Evolutionary conservation across 2,797 vertebrate genomes (phyloP).

Genomic region (Typhlichthys eigenmanni): DNA sequence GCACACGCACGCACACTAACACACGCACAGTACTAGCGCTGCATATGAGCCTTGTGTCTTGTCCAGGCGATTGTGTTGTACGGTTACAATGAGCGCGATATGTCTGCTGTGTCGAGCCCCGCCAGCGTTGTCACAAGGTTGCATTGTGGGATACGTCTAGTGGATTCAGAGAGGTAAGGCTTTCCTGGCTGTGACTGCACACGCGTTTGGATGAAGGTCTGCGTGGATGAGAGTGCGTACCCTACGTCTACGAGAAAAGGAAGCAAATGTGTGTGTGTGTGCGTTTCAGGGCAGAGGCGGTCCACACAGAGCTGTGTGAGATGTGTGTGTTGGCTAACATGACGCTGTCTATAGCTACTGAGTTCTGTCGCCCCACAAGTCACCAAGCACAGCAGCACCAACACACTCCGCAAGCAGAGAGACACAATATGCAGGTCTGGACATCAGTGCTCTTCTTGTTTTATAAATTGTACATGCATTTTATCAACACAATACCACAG

Average conservation of each 20-base stretch:
- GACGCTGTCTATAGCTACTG: not conserved
- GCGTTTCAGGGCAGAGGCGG: slow-evolving; percentile 6
- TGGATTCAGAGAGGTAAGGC: slow-evolving; percentile 30
- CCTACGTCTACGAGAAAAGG: not conserved
- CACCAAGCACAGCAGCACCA: not conserved
- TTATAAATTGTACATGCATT: no score
- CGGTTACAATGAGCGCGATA: slow-evolving; percentile 1
- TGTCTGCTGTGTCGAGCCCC: slow-evolving; percentile 16
- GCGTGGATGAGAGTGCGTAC: not conserved
- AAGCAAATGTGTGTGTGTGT: not conserved
- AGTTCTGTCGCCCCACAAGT: not conserved
- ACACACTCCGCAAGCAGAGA: not conserved
- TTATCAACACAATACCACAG: no score
- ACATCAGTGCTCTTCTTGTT: not conserved
- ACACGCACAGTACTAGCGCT: not conserved
- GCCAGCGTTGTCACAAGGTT: slow-evolving; percentile 3
- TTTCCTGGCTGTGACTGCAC: not conserved
- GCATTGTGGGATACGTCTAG: slow-evolving; percentile 13
- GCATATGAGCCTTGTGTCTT: slow-evolving; percentile 4
- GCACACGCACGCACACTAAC: not conserved
- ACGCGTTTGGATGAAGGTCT: no score
- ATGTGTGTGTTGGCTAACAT: slow-evolving; percentile 9
- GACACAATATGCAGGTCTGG: not conserved
- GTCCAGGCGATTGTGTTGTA: slow-evolving; percentile 15
- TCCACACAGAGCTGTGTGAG: slow-evolving; percentile 14